phyloP scores from a whole-genome alignment of 30 jellyfish, hydroid and myxozoan genomes.

The Hydractinia echinata region DNA sequence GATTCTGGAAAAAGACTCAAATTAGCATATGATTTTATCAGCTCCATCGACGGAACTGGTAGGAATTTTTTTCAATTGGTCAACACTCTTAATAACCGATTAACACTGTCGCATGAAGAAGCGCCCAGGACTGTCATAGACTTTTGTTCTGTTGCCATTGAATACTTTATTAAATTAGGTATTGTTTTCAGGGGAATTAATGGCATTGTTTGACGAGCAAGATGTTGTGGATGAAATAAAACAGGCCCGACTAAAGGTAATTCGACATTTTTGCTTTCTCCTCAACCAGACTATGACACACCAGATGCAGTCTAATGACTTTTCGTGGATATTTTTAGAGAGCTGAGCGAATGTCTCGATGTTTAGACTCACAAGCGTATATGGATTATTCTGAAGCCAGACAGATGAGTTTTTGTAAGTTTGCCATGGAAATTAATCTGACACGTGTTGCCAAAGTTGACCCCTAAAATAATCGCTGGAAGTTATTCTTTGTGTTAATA shows the following conservation, averaged over 20 bases:
- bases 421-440: neutral
- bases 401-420: slow-evolving; percentile 86
- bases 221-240: slow-evolving; percentile 73
- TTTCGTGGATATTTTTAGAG: slow-evolving; percentile 42
- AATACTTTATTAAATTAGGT: neutral
- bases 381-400: slow-evolving; percentile 85
- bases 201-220: slow-evolving; percentile 82
- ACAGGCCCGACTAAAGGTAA: slow-evolving; percentile 72
- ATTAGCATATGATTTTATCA: slow-evolving; percentile 87
- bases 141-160: neutral
- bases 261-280: neutral
- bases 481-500: too few species aligned
- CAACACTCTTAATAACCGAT: neutral
- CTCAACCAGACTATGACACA: too few species aligned
- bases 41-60: slow-evolving; percentile 96
- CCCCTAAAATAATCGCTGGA: neutral
- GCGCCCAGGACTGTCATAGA: neutral
- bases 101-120: neutral
- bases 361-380: slow-evolving; percentile 86
- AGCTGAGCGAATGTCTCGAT: slow-evolving; percentile 83
- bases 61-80: neutral
- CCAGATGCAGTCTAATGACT: neutral
- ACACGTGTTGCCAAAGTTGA: neutral
- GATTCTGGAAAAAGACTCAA: slow-evolving; percentile 87
- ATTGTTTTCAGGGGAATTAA: slow-evolving; percentile 64